These are phyloP conservation scores for Falco concolor DNA, from an alignment of 2,797 vertebrate species.

Conservation along the genomic window DNA sequence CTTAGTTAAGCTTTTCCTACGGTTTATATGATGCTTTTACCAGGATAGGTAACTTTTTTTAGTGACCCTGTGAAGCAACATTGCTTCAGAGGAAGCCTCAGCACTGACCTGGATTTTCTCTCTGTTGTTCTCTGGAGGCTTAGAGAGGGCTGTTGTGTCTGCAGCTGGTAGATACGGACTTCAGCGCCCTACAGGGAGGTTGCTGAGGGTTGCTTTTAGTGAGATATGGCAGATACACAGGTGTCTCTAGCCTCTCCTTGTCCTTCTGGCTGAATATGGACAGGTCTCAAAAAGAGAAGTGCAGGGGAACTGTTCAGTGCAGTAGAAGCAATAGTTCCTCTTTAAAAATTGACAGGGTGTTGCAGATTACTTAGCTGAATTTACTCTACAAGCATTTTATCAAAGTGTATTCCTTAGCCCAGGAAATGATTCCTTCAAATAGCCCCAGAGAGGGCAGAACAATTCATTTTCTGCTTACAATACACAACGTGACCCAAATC, in stretches of 20 bases:
- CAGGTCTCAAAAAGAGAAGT: background rate
- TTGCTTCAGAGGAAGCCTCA: background rate
- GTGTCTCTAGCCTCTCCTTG: background rate
- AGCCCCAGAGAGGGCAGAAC: background rate
- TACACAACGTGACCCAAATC: background rate
- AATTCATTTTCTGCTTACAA: background rate
- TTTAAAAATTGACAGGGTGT: background rate
- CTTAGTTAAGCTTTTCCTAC: background rate
- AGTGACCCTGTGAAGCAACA: background rate
- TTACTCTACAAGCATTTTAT: background rate
- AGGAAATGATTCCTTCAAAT: background rate
- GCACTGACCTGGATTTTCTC: background rate
- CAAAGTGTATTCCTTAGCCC: background rate
- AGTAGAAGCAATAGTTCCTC: background rate
- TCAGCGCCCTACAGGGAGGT: background rate
- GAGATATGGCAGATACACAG: background rate
- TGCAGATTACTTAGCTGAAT: background rate
- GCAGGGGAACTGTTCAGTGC: background rate
- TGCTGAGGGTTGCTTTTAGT: background rate
- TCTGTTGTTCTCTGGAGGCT: background rate
- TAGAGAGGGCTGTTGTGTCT: accelerated
- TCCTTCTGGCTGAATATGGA: background rate
- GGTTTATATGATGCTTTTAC: background rate
- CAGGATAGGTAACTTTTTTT: background rate
- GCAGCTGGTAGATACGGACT: background rate